Evolutionary conservation across 2,113 vertebrate genomes (phyloP), one percentile per base, ranked within the genome.

Genomic region (Dipodomys merriami): DNA sequence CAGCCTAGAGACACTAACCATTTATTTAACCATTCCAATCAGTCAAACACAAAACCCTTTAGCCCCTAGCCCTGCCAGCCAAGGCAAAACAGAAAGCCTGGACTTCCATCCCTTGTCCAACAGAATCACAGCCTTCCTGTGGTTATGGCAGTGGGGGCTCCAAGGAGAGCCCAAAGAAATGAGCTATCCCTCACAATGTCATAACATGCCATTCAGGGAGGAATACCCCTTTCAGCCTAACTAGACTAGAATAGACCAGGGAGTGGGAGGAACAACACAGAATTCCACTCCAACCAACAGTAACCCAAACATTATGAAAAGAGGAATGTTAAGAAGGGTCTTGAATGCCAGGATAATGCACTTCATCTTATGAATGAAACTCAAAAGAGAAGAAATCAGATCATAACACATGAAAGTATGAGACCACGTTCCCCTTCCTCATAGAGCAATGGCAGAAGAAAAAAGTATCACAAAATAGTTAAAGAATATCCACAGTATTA

Each of bases 281-380:
- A 69, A 29, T 7, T 29, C 30, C 20, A 53, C 3, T 23, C 64
- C 22, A 49, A 16, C 49, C 74, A 35, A 44, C 39, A 77, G 46
- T 23, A 82, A 86, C 6, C 19, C 60, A n/a, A 18, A 46, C 64
- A 60, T 69, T 69, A 44, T 71, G 91, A 71, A 96, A 82, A 93
- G 67, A 23, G 5, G 82, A 20, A 16, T 19, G 82, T 35, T 13
- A 33, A 74, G 27, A 62, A 82, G 6, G 33, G 22, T 69, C 39
- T 46, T 84, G 33, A 81, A 49, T 84, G 64, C 74, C 39, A 68
- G 23, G 29, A 71, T 71, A n/a, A 77, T 62, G n/a, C 83, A 44
- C 53, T 90, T 74, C 19, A 33, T 30, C 30, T 46, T 60, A 44
- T 81, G 85, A 96, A 69, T 83, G 72, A 96, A 79, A 33, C 44